Base-by-base conservation (phyloP, 2,888 invertebrate genomes). In the Andrena trimmerana region DNA sequence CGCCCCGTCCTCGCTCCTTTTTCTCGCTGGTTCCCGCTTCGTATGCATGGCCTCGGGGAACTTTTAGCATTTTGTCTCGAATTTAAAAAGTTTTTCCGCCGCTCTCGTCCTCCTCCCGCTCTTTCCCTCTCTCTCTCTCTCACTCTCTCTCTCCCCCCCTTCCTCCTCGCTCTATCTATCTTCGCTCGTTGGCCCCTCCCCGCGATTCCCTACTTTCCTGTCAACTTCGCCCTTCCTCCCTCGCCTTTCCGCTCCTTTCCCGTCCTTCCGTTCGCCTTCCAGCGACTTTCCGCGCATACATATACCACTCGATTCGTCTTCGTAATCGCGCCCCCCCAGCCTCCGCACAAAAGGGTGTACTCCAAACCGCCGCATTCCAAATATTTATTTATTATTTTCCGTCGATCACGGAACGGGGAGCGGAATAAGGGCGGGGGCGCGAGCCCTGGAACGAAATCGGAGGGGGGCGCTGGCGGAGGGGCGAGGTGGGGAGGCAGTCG, bases 11-110 rank as follows among this genome's bases (percentile, higher is more conserved):
- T 75, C 77, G 75, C 67, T 83, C 86, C 82, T 86, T 76, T 87
- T 84, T 86, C 84, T 84, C 80, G 83, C 85, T 83, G 84, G 71
- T 84, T 80, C 86, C 86, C 86, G 86, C 90, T 88, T 90, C 90
- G 90, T 90, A 89, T 91, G 90, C 91, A 90, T 92, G 90, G 92
- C 90, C 91, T 90, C 89, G 89, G 91, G 91, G 91, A 92, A 92
- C 91, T 92, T 92, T 92, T 91, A 92, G 89, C 91, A 92, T 93
- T 93, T 92, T 92, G 91, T 92, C 91, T 91, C 92, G 90, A 92
- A 91, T 91, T 92, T 92, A 92, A 92, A 91, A 92, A 91, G 90
- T 90, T 91, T 89, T 88, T 90, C 90, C 89, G 85, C 89, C 88
- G 81, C 77, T 70, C 80, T 69, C 81, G 70, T 62, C 73, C 72